Conservation (phyloP, 92 coral and sea anemone genomes). For the Heteractis magnifica region DNA sequence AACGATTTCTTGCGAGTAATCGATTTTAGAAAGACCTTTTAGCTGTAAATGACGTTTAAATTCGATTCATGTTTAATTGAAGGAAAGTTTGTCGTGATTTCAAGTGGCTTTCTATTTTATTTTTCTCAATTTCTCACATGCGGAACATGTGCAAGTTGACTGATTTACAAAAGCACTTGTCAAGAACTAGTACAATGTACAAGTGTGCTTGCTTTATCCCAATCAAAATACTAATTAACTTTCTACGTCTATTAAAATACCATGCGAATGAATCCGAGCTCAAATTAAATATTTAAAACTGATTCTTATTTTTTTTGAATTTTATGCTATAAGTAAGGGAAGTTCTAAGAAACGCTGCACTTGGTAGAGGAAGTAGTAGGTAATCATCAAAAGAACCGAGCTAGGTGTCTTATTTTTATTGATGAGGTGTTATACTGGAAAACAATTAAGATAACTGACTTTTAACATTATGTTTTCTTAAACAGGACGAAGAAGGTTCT, state of each 20-base stretch:
- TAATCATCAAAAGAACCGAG: neutral
- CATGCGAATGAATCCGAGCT: neutral
- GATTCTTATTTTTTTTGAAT: neutral
- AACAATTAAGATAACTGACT: constrained; percentile 5
- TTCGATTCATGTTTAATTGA: neutral
- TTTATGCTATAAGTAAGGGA: neutral
- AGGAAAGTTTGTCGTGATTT: neutral
- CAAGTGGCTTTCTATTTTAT: neutral
- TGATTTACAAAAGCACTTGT: constrained; percentile 1
- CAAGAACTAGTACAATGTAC: constrained; percentile 17
- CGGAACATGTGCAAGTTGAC: constrained; percentile 8
- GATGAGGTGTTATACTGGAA: neutral
- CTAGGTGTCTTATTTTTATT: neutral
- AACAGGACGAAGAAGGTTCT: neutral
- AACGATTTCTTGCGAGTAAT: neutral
- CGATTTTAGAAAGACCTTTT: neutral
- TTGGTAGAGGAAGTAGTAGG: neutral
- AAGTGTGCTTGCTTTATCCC: constrained; percentile 2
- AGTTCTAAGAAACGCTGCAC: neutral
- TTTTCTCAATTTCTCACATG: constrained; percentile 16
- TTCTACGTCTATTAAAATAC: neutral
- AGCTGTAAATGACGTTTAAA: neutral
- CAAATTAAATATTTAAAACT: neutral
- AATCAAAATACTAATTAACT: neutral
- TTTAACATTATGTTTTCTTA: neutral